Base-by-base conservation (phyloP, 2,888 invertebrate genomes). In the Gymnoscelis rufifasciata region DNA sequence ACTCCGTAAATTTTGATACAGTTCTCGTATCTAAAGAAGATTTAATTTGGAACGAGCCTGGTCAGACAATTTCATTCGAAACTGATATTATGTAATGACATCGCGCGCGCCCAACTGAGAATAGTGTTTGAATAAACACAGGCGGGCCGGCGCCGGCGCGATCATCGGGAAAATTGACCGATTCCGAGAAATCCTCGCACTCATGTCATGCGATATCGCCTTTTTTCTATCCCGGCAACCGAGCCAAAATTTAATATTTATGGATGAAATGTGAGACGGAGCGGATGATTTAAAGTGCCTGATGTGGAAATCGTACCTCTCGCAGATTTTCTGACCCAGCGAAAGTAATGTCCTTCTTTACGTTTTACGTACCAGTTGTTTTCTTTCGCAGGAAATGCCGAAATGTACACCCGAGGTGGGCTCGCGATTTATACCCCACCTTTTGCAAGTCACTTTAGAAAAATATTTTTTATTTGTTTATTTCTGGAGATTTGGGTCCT, bases 241-340 rank as follows among this genome's bases (percentile, higher is more conserved):
- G 70, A 77, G 77, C 74, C 77, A 77, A 81, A 79, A 82, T 86
- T 87, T 87, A 86, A 86, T 86, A 87, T 87, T 87, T 87, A 88
- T 86, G 80, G 86, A 81, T 81, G 83, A 84, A 86, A 83, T 83
- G 83, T 88, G 82, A 84, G 77, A 78, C 84, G 76, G 70, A 78
- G 84, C 84, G 81, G 64, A 84, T 86, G 87, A 88, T 87, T 86
- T 86, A 83, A 84, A 86, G 78, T 83, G 80, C 80, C 80, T 81
- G 81, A 87, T 80, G 87, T 84, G 83, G 78, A 84, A 87, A 86
- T 83, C 74, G 81, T 79, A 81, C 69, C 71, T 80, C 79, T 80
- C 79, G 78, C 79, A 83, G 83, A 84, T 86, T 86, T 86, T 84
- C 82, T 86, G 86, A 86, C 83, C 86, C 83, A 77, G 68, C 79